These are phyloP conservation scores for Platysteira castanea DNA, from an alignment of 2,113 vertebrate genomes.

Conservation along the genomic window DNA sequence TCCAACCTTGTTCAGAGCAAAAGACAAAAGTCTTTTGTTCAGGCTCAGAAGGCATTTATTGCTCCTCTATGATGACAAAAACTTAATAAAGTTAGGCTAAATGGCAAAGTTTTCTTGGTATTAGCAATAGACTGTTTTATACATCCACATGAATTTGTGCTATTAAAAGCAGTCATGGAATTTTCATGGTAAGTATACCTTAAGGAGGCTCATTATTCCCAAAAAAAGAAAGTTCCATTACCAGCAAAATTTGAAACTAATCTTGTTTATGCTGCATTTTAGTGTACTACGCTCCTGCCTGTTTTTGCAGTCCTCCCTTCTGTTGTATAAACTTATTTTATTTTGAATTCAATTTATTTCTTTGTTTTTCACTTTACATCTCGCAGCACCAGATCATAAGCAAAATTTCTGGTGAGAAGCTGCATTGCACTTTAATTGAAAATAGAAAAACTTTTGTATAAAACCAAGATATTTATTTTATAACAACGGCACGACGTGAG, in stretches of 20 bases:
- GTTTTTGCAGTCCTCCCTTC: background rate
- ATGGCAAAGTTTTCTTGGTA: background rate
- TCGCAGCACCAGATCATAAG: background rate
- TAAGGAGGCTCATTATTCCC: background rate
- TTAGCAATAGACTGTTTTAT: background rate
- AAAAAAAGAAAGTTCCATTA: background rate
- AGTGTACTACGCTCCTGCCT: background rate
- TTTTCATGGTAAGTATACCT: background rate
- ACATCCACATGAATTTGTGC: background rate
- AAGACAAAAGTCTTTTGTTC: background rate
- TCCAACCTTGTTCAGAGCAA: background rate
- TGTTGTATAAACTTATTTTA: background rate
- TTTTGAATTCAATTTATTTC: background rate
- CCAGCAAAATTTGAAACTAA: background rate
- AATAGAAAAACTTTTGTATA: background rate
- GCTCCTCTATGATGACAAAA: background rate
- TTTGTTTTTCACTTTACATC: background rate
- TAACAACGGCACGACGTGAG: background rate
- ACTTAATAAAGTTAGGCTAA: background rate
- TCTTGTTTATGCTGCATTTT: background rate
- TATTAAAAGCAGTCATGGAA: background rate
- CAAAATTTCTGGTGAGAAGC: background rate
- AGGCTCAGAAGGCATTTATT: background rate
- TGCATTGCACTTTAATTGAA: background rate
- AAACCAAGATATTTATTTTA: background rate